Base-by-base conservation (phyloP, 1,140 invertebrate genomes). In the Drosophila baimaii region DNA sequence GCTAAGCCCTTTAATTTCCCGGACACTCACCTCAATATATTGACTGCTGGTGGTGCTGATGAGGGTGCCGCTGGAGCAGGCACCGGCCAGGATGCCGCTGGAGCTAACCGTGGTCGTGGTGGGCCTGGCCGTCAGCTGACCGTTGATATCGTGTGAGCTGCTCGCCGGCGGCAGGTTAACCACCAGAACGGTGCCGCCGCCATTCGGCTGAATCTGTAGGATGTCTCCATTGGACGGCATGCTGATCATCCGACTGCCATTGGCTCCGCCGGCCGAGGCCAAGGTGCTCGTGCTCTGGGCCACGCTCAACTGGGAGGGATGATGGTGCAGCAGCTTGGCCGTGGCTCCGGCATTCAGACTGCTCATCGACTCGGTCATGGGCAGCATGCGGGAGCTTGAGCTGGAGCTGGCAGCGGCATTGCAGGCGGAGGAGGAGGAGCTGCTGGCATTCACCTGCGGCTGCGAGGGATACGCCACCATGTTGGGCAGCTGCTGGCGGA, bases 161-260 rank as follows among this genome's bases (percentile, higher is more conserved):
- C 95, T 90, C 80, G 92, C 91, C 41, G 96, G 95, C 10, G 96
- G 96, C n/a, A 97, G 92, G 77, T 96, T 96, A 1, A 97, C 96
- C 1, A 96, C 96, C 1, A 97, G 93, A 2, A 97, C 95, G 0
- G 96, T 95, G 2, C 95, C 95, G 17, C 95, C 95, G 7, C 83
- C 86, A 55, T 91, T 91, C 0, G 94, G 93, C 66, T 95, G 94
- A 15, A 95, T 94, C 72, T 95, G 95, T 23, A 95, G 94, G 86
- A 94, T 92, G 76, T 95, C 94, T 4, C 91, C 91, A 44, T 83
- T 91, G 52, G 92, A 91, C 27, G 93, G 92, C 63, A 93, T 92
- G 74, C 92, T 92, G 59, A 93, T 92, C 79, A 93, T 81, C 33
- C 92, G 90, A 25, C 84, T 89, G 8, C 93, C 46, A 92, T 93